Evolutionary conservation across 2,113 vertebrate species (phyloP).

Genomic region (Gadus chalcogrammus): DNA sequence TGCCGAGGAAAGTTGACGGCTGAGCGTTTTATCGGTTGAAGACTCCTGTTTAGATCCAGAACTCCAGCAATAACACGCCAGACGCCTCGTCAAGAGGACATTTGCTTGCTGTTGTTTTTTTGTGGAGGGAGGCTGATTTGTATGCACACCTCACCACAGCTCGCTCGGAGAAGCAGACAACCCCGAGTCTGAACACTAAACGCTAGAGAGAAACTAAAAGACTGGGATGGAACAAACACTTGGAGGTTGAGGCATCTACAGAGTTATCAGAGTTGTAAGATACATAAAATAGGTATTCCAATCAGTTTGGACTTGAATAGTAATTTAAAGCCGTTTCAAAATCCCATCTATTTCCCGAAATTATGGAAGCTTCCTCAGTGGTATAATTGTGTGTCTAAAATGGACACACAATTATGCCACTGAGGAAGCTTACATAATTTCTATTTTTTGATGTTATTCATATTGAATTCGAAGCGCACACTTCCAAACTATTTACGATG

Average conservation of each 20-base stretch:
- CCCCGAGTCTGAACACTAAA: conserved; percentile 1
- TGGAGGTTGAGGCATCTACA: too few species aligned
- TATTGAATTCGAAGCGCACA: too few species aligned
- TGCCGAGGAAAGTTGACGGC: conserved; percentile 27
- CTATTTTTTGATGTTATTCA: too few species aligned
- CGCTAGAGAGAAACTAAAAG: neutral
- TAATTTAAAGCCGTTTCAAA: too few species aligned
- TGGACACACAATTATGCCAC: neutral
- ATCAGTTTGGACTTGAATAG: too few species aligned
- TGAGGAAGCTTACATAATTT: too few species aligned
- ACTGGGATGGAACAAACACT: too few species aligned
- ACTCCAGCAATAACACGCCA: conserved; percentile 7
- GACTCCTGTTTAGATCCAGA: conserved; percentile 6
- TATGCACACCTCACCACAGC: conserved; percentile 12
- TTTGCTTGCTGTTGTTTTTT: too few species aligned
- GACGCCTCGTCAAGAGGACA: conserved; percentile 18
- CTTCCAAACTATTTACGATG: conserved; percentile 1
- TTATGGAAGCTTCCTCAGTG: too few species aligned
- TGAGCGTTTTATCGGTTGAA: conserved; percentile 1
- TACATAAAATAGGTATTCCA: too few species aligned
- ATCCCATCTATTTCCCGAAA: too few species aligned
- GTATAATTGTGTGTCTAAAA: neutral
- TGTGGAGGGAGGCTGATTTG: conserved; percentile 9
- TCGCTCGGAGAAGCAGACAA: conserved; percentile 1
- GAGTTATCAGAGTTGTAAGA: too few species aligned